phyloP scores from a whole-genome alignment of 2,888 invertebrate genomes.

The Cyrtodaria siliqua region DNA sequence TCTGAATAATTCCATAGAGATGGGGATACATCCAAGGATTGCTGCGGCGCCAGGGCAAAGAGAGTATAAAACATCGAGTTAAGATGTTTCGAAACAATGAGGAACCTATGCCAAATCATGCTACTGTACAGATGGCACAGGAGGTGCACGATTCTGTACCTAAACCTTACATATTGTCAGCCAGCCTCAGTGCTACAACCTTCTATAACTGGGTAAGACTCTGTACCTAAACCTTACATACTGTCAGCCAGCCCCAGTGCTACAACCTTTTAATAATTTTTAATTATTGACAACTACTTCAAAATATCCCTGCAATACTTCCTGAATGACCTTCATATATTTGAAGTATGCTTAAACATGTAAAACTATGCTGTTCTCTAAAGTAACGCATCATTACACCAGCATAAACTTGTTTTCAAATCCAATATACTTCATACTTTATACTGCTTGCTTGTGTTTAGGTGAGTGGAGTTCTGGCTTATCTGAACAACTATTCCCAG shows the following conservation, averaged over 20 bases:
- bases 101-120: constrained; percentile 26
- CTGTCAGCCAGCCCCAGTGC: too few species aligned
- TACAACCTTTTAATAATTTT: too few species aligned
- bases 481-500: constrained; percentile 52
- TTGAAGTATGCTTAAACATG: too few species aligned
- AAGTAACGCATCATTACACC: too few species aligned
- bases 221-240: neutral
- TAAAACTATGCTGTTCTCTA: too few species aligned
- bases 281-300: too few species aligned
- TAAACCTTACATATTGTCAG: constrained; percentile 69
- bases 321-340: too few species aligned
- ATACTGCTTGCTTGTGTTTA: constrained; percentile 26
- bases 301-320: too few species aligned
- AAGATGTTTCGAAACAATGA: constrained; percentile 37
- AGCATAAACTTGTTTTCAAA: too few species aligned
- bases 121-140: constrained; percentile 33
- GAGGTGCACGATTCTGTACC: constrained; percentile 56
- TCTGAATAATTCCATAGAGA: constrained; percentile 67
- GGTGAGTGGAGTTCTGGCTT: constrained; percentile 55
- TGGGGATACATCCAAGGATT: constrained; percentile 76
- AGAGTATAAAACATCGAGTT: constrained; percentile 65
- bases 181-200: constrained; percentile 78
- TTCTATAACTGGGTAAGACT: constrained; percentile 78
- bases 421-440: too few species aligned
- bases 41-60: constrained; percentile 71